These are phyloP conservation scores for Petrolisthes cinctipes DNA, from an alignment of 2,888 invertebrate species.

Conservation along the genomic window DNA sequence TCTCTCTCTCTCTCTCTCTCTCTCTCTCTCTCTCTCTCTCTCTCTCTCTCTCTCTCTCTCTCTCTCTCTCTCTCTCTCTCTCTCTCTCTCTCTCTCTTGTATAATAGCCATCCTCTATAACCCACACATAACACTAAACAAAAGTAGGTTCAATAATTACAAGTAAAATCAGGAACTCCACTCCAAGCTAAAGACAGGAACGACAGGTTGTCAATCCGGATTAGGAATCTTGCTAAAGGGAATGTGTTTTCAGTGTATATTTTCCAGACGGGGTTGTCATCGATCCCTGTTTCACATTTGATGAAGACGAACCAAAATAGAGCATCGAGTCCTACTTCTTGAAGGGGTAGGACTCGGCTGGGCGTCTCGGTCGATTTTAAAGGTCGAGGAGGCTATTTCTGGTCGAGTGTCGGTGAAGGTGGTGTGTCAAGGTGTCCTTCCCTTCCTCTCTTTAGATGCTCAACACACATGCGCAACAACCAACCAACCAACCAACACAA, in stretches of 20 bases:
- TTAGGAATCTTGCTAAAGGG: no score
- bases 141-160: no score
- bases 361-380: neutral
- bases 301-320: no score
- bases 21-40: neutral
- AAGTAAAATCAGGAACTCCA: no score
- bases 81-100: conserved; percentile 13
- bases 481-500: neutral
- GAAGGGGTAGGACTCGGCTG: neutral
- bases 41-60: conserved; percentile 14
- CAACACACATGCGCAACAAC: neutral
- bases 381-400: neutral
- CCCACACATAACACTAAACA: no score
- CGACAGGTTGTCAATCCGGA: no score
- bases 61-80: conserved; percentile 18
- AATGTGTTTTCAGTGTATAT: no score
- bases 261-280: no score
- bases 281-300: no score
- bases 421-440: neutral
- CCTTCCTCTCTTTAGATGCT: neutral
- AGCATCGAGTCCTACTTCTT: no score
- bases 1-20: neutral
- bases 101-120: neutral
- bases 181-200: no score
- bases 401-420: neutral